Base-by-base conservation (phyloP, 2,888 invertebrate species). In the Chirona hameri region DNA sequence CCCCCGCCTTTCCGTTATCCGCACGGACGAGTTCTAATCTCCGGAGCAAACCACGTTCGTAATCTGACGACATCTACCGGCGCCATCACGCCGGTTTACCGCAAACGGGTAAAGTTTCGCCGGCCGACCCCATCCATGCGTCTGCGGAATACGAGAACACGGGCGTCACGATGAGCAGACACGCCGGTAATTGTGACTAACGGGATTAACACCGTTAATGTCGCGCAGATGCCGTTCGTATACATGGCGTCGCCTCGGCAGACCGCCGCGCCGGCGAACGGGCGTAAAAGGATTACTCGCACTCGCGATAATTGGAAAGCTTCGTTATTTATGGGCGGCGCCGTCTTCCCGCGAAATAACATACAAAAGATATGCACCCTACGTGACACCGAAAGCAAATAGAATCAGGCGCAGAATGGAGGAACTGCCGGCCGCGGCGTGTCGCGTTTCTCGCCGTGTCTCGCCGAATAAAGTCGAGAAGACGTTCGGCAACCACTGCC, bases 321-420 rank as follows among this genome's bases (percentile, higher is more conserved):
- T 76, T 76, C 39, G 76, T 76, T 76, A 76, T 76, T 76, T 76
- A 76, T 76, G 76, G 76, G 39, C 76, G 60, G 7, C 60, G 29
- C 69, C 29, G 24, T 4, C 69, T 69, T 27, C 69, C 69, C 5
- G 12, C 4, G 29, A 69, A 69, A 69, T 29, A 69, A 29, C 69
- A 69, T 15, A 29, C 69, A 69, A 69, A 69, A 69, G 69, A 69
- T 69, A 69, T 69, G 69, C 69, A 69, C 69, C 69, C 69, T 69
- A 69, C 69, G 69, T 69, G 69, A 69, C 69, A 69, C 69, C 69
- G 1, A 15, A 27, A n/a, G 69, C 69, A 69, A 69, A 69, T 24
- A 69, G 69, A 29, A 69, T 29, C 69, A 29, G 29, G 12, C 21
- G 57, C 21, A 9, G 57, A 60, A 60, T 60, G 57, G 57, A 4